Evolutionary conservation across 2,113 vertebrate genomes (phyloP).

Genomic region (Otis tarda): DNA sequence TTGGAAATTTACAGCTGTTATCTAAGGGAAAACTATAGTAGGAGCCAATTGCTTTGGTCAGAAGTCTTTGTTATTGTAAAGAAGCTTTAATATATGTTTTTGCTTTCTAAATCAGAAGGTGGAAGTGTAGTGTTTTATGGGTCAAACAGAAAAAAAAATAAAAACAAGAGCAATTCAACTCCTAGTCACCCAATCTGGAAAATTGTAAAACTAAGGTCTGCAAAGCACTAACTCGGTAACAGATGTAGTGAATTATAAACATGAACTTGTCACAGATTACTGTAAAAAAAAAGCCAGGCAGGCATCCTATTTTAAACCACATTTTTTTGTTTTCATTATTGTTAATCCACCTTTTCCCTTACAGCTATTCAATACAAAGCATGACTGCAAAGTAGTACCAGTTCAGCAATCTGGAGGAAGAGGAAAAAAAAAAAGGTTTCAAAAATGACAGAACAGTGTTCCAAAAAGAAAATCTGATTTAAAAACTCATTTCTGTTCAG

Average conservation of each 20-base stretch:
- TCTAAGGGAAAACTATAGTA: slow-evolving; percentile 10
- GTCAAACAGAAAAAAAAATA: background rate
- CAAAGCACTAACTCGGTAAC: background rate
- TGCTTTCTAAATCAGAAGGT: slow-evolving; percentile 12
- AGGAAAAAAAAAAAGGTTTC: background rate
- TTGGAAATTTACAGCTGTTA: slow-evolving; percentile 40
- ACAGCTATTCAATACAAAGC: background rate
- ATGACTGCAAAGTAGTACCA: background rate
- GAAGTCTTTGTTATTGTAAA: slow-evolving; percentile 15
- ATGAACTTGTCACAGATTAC: background rate
- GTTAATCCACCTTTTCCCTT: background rate
- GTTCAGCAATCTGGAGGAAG: background rate
- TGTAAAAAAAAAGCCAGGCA: background rate
- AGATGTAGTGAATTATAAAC: slow-evolving; percentile 19
- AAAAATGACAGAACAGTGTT: background rate
- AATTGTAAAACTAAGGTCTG: slow-evolving; percentile 3
- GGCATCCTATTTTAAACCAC: background rate
- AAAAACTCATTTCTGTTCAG: background rate
- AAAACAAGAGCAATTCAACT: slow-evolving; percentile 15
- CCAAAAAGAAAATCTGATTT: slow-evolving; percentile 12
- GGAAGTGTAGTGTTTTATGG: background rate
- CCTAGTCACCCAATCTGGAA: background rate
- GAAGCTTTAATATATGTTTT: background rate
- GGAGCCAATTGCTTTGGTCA: slow-evolving; percentile 15
- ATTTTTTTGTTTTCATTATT: background rate